These are phyloP conservation scores for Pseudochirops corinnae DNA, from an alignment of 2,797 vertebrate genomes.

Conservation along the genomic window DNA sequence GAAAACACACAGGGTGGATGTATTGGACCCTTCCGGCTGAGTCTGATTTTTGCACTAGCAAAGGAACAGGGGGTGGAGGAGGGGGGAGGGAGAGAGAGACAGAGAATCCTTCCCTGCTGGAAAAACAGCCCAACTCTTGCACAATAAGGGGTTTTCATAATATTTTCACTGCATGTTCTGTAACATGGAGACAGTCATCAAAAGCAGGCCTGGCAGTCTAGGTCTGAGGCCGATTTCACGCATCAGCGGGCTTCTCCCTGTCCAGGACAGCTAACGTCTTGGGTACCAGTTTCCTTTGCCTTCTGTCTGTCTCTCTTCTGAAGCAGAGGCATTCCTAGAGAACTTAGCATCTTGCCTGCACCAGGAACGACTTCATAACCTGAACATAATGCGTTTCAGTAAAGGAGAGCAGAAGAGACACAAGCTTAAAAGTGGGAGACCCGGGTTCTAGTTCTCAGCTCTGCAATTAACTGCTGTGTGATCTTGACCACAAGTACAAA, in stretches of 20 bases:
- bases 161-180: neutral
- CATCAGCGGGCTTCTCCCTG: neutral
- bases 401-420: neutral
- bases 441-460: neutral
- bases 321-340: neutral
- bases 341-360: neutral
- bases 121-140: constrained; percentile 11
- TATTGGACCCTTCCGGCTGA: neutral
- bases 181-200: neutral
- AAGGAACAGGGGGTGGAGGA: neutral
- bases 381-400: neutral
- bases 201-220: neutral
- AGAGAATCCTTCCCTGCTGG: neutral
- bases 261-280: neutral
- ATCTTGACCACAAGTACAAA: neutral
- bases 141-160: constrained; percentile 17
- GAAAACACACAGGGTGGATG: neutral
- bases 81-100: neutral
- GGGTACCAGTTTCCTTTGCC: neutral
- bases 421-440: neutral
- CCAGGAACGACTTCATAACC: neutral
- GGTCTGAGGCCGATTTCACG: neutral
- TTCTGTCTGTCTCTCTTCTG: neutral
- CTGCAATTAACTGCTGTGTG: neutral
- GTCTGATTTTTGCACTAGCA: neutral